These are phyloP conservation scores for Podiceps cristatus DNA, from an alignment of 2,113 vertebrate genomes.

Conservation along the genomic window DNA sequence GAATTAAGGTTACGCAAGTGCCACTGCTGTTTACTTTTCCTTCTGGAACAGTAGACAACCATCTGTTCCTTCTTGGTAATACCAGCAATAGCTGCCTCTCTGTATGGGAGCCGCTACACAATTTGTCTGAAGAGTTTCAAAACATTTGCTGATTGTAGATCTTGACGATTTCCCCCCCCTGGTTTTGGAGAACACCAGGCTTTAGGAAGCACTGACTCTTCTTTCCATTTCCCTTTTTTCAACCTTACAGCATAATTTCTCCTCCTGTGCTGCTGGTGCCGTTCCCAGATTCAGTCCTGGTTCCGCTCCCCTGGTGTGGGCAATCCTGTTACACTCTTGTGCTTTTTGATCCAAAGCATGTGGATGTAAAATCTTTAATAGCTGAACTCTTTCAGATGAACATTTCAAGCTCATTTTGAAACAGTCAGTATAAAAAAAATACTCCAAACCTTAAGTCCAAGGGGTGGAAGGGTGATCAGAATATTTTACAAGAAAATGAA, in stretches of 20 bases:
- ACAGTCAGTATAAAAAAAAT: background rate
- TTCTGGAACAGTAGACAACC: background rate
- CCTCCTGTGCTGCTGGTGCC: background rate
- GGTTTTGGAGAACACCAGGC: fast-evolving
- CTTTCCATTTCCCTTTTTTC: background rate
- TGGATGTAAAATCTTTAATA: background rate
- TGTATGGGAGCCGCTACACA: fast-evolving
- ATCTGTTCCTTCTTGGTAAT: background rate
- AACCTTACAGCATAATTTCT: background rate
- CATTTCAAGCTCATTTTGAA: background rate
- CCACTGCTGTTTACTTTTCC: background rate
- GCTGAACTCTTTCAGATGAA: background rate
- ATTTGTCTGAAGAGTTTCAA: background rate
- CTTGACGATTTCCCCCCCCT: fast-evolving
- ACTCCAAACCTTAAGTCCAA: background rate
- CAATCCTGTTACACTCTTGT: background rate
- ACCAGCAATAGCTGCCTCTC: background rate
- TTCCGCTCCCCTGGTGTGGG: fast-evolving
- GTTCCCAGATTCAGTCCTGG: background rate
- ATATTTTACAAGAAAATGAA: background rate
- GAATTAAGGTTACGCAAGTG: background rate
- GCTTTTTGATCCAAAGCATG: background rate
- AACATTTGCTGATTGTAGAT: background rate
- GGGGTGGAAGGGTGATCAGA: background rate
- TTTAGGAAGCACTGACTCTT: background rate